Percentiles rank a stretch among this genome's conserved stretches.
Evolutionary conservation across 2,113 vertebrate genomes (phyloP).

Genomic region (Callorhinus ursinus): DNA sequence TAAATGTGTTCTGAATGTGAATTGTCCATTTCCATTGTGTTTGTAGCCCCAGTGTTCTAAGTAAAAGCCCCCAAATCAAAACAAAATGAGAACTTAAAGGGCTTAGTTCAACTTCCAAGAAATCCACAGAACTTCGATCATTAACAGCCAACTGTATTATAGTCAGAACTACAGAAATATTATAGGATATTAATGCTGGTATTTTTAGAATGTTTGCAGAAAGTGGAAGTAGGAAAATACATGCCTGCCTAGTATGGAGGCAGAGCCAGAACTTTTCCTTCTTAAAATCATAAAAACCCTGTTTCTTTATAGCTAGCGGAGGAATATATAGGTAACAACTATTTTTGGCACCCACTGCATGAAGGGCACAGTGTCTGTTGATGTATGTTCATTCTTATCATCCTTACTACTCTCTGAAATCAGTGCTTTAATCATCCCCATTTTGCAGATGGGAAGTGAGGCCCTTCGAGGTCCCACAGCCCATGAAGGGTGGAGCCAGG

Average conservation of each 20-base stretch:
- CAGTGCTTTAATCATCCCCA: not conserved
- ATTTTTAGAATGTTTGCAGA: not conserved
- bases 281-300: not conserved
- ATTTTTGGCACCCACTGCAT: not conserved
- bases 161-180: not conserved
- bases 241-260: not conserved
- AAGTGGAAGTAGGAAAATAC: not conserved
- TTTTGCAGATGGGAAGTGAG: not conserved
- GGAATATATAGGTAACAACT: not conserved
- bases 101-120: not conserved
- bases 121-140: not conserved
- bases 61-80: not conserved
- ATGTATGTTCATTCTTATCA: not conserved
- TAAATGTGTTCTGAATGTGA: not conserved
- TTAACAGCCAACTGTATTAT: not conserved
- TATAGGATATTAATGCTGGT: not conserved
- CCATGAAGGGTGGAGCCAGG: not conserved
- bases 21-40: not conserved
- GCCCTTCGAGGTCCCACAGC: not conserved
- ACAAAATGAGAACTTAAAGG: slow-evolving; percentile 16
- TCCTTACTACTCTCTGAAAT: not conserved
- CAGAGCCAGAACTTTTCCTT: not conserved
- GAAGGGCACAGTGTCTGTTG: not conserved
- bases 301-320: not conserved
- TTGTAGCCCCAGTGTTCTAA: not conserved